Evolutionary conservation across 2,888 invertebrate genomes (phyloP), one percentile per base, ranked within the genome.

Genomic region (Aquatica leii): DNA sequence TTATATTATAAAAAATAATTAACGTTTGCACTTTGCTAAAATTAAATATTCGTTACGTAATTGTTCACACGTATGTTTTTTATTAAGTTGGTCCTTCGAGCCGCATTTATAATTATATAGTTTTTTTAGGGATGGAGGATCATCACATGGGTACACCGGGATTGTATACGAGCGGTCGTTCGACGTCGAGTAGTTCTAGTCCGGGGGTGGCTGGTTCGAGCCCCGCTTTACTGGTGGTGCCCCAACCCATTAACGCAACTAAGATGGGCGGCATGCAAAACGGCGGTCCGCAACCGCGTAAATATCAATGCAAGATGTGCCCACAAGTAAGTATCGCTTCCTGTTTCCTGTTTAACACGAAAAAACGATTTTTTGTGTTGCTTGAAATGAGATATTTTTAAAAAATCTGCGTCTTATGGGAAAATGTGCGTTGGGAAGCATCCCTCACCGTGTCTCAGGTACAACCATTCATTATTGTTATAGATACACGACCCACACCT

Each of bases 291-390:
- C 77, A 76, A 58, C 86, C 86, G 61, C 83, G 95, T 80, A 96
- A 95, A 84, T 96, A 95, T 84, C 94, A 94, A 82, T 95, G 95
- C 88, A 96, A 96, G 85, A 96, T 96, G 95, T 95, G 95, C 81
- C 95, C 95, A 70, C 95, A 97, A 94, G 96, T 97, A 84, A 85
- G 92, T 84, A 11, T 15, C 15, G 11, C 1, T 46, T 48, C 17
- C 37, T 60, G 65, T 72, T 70, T 73, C 77, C 77, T 75, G 76
- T 76, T 72, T 72, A 46, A 46, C 11, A 46, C 74, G 75, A 75
- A 70, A 76, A 76, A 77, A 74, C 73, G 71, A 73, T 75, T 77
- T 76, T 76, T n/a, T 11, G 3, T 37, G 11, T 20, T 5, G 18
- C n/a, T 18, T 66, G 69, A 75, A 77, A 78, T 77, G 77, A 65